These are phyloP conservation scores for Cheilosia urbana DNA, from an alignment of 2,888 invertebrate genomes.

Conservation along the genomic window DNA sequence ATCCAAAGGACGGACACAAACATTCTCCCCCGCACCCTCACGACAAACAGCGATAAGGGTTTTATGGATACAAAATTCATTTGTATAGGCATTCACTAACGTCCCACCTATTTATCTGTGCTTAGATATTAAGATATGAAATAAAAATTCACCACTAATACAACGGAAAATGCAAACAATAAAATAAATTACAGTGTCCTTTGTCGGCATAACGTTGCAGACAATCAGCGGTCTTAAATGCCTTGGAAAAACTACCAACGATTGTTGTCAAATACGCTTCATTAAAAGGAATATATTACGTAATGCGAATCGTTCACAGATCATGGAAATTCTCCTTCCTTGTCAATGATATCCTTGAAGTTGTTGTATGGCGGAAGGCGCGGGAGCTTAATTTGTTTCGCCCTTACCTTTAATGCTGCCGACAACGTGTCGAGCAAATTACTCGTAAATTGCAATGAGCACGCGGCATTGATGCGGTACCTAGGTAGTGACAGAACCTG, in stretches of 20 bases:
- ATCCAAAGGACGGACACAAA: background rate
- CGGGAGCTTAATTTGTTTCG: background rate
- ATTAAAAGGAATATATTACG: constrained; percentile 30
- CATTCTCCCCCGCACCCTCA: too few relatives aligned
- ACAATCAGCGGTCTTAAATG: constrained; percentile 2
- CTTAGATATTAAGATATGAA: constrained; percentile 34
- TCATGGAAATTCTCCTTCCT: constrained; percentile 26
- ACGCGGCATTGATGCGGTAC: too few relatives aligned
- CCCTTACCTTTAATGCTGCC: background rate
- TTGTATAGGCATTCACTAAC: constrained; percentile 13
- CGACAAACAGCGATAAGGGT: too few relatives aligned
- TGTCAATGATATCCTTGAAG: constrained; percentile 29
- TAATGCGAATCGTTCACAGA: constrained; percentile 47
- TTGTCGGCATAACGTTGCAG: background rate
- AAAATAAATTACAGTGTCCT: background rate
- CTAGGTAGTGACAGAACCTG: too few relatives aligned
- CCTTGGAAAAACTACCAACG: too few relatives aligned
- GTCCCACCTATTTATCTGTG: constrained; percentile 2
- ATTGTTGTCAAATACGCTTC: constrained; percentile 40
- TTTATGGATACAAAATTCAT: constrained; percentile 13
- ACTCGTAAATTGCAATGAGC: too few relatives aligned
- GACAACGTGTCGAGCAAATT: constrained; percentile 10
- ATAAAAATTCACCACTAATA: constrained; percentile 33
- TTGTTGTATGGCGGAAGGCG: background rate
- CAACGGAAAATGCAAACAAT: constrained; percentile 9